Evolutionary conservation across 2,113 vertebrate species (phyloP), one percentile per base, ranked within the genome.

Genomic region (Brachyhypopomus occidentalis): DNA sequence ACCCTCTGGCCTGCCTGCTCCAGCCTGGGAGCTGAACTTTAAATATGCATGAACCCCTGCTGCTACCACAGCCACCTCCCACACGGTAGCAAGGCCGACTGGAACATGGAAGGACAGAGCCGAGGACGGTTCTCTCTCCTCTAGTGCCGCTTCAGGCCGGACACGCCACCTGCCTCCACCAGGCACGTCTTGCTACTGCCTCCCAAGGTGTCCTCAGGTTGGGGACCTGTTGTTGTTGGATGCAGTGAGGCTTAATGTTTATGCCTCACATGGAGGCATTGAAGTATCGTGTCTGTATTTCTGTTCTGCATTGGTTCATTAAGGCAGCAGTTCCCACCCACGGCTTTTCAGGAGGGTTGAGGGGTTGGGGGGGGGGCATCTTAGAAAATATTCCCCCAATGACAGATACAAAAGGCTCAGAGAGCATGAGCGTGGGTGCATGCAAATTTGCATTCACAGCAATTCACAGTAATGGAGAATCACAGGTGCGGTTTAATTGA

Each of bases 401-500:
- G 38, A 73, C 77, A 41, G 45, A 77, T 23, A n/a, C 55, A 30
- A 78, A 81, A 75, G 66, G 64, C 71, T 75, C 23, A 3, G 38
- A 74, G 75, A 41, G 27, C 78, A 23, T 2, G n/a, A 77, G 77
- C 64, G 23, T 74, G 72, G 58, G 25, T 56, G 70, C 79, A 67
- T 80, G 59, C 78, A 74, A 80, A 70, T 77, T 52, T 67, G 56
- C 64, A 2, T 38, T 41, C 77, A 66, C 84, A n/a, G 71, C 30
- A 14, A 52, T 52, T 52, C 41, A 41, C 48, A 45, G 76, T 75
- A 83, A 80, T 73, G 70, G 86, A 83, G 62, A 86, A 77, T 85
- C 84, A 62, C 91, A 92, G 89, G 87, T 85, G 83, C 84, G 79
- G 77, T 75, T 84, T 92, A 90, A 92, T 89, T 91, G 88, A 91